These are phyloP conservation scores for Panulirus ornatus DNA, from an alignment of 1,140 invertebrate species.

Conservation along the genomic window DNA sequence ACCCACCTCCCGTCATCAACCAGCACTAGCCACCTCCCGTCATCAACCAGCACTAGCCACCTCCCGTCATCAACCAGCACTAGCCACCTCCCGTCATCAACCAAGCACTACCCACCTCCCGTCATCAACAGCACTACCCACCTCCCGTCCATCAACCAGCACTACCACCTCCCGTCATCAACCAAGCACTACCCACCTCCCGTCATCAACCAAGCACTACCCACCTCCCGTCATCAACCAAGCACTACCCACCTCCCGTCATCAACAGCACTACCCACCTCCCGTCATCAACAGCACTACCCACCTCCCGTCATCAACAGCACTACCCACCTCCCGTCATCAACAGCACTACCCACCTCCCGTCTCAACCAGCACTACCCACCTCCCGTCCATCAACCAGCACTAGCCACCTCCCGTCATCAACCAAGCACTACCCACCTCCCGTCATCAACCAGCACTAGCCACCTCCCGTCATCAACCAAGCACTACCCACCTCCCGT, in stretches of 20 bases:
- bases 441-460: too few relatives aligned
- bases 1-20: neutral
- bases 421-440: neutral
- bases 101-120: too few relatives aligned
- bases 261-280: neutral
- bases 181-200: neutral
- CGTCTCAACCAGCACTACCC: neutral
- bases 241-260: conserved; percentile 10
- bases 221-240: neutral
- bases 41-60: neutral
- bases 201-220: too few relatives aligned
- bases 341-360: too few relatives aligned
- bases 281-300: too few relatives aligned
- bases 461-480: conserved; percentile 9
- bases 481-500: neutral
- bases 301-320: neutral
- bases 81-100: neutral
- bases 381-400: too few relatives aligned
- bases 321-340: neutral
- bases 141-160: too few relatives aligned
- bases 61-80: neutral
- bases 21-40: too few relatives aligned
- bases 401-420: too few relatives aligned
- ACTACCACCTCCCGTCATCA: conserved; percentile 22
- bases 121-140: neutral